Conservation (phyloP, 2,888 invertebrate genomes). For the Sericinus montela region DNA sequence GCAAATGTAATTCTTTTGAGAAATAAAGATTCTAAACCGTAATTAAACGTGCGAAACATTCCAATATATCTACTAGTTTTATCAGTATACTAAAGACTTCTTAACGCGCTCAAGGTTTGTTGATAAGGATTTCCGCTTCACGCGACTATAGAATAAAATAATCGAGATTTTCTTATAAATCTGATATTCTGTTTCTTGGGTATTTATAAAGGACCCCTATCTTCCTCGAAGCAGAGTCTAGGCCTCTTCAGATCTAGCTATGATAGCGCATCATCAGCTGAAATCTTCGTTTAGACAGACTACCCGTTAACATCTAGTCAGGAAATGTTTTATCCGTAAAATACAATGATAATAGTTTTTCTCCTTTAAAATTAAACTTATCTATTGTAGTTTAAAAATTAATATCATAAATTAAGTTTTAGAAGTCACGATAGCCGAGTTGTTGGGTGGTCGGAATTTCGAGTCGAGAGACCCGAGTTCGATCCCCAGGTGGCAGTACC, state of each 20-base stretch:
- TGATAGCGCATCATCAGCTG: conserved; percentile 5
- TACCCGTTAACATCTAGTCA: no score
- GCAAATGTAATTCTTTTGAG: no score
- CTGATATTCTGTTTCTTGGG: conserved; percentile 13
- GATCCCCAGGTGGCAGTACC: no score
- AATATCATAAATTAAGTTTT: no score
- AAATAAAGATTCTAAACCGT: no score
- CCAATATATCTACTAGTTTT: neutral
- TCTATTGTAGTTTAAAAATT: no score
- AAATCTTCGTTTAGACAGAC: conserved; percentile 2
- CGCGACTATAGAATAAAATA: conserved; percentile 17
- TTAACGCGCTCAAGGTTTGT: conserved; percentile 16
- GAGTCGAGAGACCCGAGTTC: no score
- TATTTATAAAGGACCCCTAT: conserved; percentile 22
- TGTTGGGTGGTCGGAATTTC: no score
- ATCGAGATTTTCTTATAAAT: conserved; percentile 13
- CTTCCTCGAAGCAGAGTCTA: conserved; percentile 20
- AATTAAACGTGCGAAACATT: neutral
- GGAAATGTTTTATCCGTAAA: no score
- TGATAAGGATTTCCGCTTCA: conserved; percentile 21
- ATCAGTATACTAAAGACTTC: neutral
- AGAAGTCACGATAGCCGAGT: no score
- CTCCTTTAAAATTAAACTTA: no score
- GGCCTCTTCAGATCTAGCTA: conserved; percentile 11
- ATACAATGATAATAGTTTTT: no score